These are phyloP conservation scores for Molanna angustata DNA, from an alignment of 2,888 invertebrate species.

Conservation along the genomic window DNA sequence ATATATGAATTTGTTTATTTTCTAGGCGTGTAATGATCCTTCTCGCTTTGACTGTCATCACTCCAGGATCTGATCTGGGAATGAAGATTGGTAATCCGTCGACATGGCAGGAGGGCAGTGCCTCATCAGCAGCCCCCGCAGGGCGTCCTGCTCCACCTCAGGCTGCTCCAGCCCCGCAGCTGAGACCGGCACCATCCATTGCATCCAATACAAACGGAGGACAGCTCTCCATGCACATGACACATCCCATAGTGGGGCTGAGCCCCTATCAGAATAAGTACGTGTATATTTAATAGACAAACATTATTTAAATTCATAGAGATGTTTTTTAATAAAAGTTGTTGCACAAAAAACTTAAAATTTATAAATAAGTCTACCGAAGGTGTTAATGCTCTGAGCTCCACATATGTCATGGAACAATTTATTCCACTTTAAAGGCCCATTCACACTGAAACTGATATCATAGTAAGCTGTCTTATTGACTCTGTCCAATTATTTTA, in stretches of 20 bases:
- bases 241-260: constrained; percentile 78
- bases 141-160: constrained; percentile 35
- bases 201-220: constrained; percentile 27
- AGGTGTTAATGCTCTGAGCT: too few species aligned
- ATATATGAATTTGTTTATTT: constrained; percentile 9
- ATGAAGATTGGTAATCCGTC: constrained; percentile 78
- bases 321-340: too few species aligned
- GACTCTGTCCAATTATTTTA: too few species aligned
- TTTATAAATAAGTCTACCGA: too few species aligned
- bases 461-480: too few species aligned
- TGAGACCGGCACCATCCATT: constrained; percentile 32
- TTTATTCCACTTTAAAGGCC: too few species aligned
- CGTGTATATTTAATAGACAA: constrained; percentile 34
- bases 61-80: constrained; percentile 68
- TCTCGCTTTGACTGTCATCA: constrained; percentile 71
- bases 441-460: too few species aligned
- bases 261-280: constrained; percentile 93
- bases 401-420: too few species aligned
- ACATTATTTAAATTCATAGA: background rate
- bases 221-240: constrained; percentile 51
- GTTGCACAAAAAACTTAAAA: too few species aligned
- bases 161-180: constrained; percentile 31
- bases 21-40: constrained; percentile 73
- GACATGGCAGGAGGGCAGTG: constrained; percentile 56
- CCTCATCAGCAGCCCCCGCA: constrained; percentile 36